Evolutionary conservation across 1,140 invertebrate genomes (phyloP), one percentile per base, ranked within the genome.

Genomic region (Epicauta chinensis): DNA sequence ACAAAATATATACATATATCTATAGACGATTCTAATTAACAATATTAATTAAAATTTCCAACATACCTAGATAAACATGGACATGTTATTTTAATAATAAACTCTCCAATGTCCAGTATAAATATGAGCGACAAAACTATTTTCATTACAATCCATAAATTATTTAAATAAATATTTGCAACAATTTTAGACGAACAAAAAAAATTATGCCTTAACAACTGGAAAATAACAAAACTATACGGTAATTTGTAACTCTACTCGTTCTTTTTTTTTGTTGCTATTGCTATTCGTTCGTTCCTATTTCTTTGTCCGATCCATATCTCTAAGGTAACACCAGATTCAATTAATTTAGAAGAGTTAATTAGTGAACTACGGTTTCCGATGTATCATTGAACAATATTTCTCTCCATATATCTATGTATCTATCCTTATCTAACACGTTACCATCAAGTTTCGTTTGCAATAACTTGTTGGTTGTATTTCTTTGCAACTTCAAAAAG

Each of bases 141-240:
- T 57, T 57, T 54, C 55, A 38, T 57, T 57, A 46, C 54, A 23
- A 52, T 56, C n/a, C 52, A 52, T 56, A 56, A 56, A 56, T 56
- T 52, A 56, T 56, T n/a, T 52, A 56, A 44, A 56, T 48, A 56
- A 56, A 56, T 52, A 56, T 56, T 56, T 56, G 55, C 23, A 23
- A 16, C 43, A 23, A 35, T 32, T 52, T 48, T 38, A 34, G 38
- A 48, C 36, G 34, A 36, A 48, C n/a, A n/a, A n/a, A n/a, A n/a
- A n/a, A n/a, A n/a, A n/a, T n/a, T n/a, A n/a, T n/a, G n/a, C n/a
- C n/a, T n/a, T n/a, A n/a, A n/a, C n/a, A n/a, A n/a, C 7, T 23
- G 23, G 23, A 23, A 2, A 23, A 5, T 23, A 23, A 23, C 7
- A 5, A 23, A 23, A 23, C 7, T 23, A 23, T 23, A 23, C 23